Evolutionary conservation across 2,797 vertebrate genomes (phyloP).

Genomic region (Sebastes iracundus): DNA sequence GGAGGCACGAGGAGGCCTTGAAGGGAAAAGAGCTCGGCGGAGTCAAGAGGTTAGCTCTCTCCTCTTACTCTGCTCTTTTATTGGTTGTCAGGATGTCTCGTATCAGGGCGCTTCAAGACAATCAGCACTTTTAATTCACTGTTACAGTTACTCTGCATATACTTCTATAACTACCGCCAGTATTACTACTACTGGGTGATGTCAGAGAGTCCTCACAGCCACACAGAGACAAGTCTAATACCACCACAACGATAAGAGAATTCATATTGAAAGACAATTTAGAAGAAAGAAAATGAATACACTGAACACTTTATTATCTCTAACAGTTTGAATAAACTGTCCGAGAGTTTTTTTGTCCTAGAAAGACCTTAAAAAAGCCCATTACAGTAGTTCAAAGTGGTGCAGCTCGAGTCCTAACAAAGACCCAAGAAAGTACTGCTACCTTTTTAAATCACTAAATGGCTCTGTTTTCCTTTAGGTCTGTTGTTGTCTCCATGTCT

Average conservation of each 20-base stretch:
- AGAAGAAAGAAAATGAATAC: not conserved
- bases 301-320: not conserved
- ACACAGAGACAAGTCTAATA: not conserved
- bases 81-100: not conserved
- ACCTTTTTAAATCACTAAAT: not conserved
- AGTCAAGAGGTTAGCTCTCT: conserved; percentile 14
- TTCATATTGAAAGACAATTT: not conserved
- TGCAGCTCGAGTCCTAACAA: not conserved
- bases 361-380: too few species aligned
- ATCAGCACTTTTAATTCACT: not conserved
- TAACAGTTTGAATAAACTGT: not conserved
- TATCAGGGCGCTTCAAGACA: not conserved
- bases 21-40: not conserved
- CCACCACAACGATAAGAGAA: not conserved
- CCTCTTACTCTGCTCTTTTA: conserved; percentile 6
- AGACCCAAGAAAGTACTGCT: not conserved
- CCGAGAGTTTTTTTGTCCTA: too few species aligned
- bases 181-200: not conserved
- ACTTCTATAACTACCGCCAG: not conserved
- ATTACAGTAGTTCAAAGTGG: too few species aligned
- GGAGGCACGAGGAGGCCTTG: not conserved
- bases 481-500: not conserved
- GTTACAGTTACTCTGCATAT: not conserved
- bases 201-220: not conserved
- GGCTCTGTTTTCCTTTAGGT: not conserved